Evolutionary conservation across 2,888 invertebrate genomes (phyloP).

Genomic region (Gasteruption jaculator): DNA sequence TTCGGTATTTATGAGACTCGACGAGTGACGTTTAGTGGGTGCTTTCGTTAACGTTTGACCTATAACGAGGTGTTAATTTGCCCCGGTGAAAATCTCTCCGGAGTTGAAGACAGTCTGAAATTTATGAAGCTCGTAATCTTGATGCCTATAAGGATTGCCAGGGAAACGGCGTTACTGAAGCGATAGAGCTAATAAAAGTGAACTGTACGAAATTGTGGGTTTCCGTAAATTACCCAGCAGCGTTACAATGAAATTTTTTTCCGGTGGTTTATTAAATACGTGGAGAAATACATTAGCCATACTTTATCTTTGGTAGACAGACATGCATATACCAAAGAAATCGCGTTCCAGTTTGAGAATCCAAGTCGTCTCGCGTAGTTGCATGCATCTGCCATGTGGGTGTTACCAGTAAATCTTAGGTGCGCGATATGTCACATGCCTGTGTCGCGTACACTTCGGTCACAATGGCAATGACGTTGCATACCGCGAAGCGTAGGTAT

Average conservation of each 20-base stretch:
- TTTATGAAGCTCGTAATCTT: no score
- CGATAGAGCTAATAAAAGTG: no score
- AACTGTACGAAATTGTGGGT: no score
- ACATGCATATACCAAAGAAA: no score
- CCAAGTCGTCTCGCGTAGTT: constrained; percentile 29
- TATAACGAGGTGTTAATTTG: constrained; percentile 39
- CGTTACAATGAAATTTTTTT: no score
- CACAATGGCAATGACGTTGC: constrained; percentile 32
- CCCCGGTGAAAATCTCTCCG: constrained; percentile 20
- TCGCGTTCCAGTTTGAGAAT: constrained; percentile 22
- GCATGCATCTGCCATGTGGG: constrained; percentile 37
- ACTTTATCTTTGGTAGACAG: no score
- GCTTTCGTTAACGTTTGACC: constrained; percentile 33
- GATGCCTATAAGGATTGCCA: no score
- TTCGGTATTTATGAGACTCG: constrained; percentile 16
- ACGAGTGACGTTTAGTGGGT: constrained; percentile 35
- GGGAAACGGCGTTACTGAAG: no score
- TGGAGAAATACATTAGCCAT: no score
- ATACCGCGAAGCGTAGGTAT: constrained; percentile 20
- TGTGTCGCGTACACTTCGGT: constrained; percentile 29
- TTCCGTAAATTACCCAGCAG: no score
- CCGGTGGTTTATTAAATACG: no score
- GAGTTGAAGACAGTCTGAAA: constrained; percentile 20
- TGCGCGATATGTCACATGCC: constrained; percentile 33
- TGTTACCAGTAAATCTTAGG: constrained; percentile 27